Base-by-base conservation (phyloP, 2,113 vertebrate genomes). In the Aleadryas rufinucha region DNA sequence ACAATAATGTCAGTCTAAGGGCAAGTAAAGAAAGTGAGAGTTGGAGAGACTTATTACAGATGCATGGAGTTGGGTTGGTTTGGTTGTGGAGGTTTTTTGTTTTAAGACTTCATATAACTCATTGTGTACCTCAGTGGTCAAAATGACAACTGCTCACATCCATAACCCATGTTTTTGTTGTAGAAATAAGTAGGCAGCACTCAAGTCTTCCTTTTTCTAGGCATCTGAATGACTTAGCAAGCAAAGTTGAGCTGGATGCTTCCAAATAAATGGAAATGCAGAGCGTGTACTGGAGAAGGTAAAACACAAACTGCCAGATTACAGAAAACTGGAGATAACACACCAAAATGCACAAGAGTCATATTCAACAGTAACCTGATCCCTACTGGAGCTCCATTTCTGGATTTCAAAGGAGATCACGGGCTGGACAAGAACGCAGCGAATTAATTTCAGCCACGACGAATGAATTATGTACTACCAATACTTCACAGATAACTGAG, bases 1-100 rank as follows among this genome's bases (percentile, higher is more conserved):
- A 96, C 68, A 97, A 91, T 96, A 96, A 90, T 93, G 96, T 97
- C 96, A 98, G 96, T 96, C 87, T 94, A 92, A 95, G 94, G 97
- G 93, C 96, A 97, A 96, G 97, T 83, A 97, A 96, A 97, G 96
- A 95, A 96, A 88, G 70, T 68, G 45, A 96, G 92, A 97, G 93
- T 85, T 95, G 80, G 91, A 64, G 39, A 75, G 81, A 77, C 96
- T 97, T 93, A 95, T 44, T 93, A 93, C 37, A 93, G 65, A 96
- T 83, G 79, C 47, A 85, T 68, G 79, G 64, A 91, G 33, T 21
- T 74, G n/a, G 63, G 80, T 30, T 84, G 9, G 54, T 37, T 84
- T 75, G 35, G 28, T 50, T 39, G 76, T 10, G 45, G 44, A 77
- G 26, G 42, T 33, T 47, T 88, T 83, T 80, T 65, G 22, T 63